Conservation (phyloP, 1,140 invertebrate species). For the Lucilia cuprina region DNA sequence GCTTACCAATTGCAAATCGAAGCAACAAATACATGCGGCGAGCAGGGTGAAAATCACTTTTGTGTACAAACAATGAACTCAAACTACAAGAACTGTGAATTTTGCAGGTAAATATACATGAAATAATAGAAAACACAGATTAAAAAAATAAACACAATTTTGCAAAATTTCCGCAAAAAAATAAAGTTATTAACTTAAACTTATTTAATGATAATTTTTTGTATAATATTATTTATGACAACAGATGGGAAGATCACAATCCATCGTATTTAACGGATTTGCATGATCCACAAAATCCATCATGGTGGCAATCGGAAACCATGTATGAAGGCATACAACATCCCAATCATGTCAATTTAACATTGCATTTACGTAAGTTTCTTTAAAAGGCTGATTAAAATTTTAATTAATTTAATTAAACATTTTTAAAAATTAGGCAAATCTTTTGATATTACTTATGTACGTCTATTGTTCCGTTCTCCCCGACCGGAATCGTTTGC, state of each 20-base stretch:
- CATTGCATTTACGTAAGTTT: conserved; percentile 82
- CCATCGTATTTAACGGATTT: conserved; percentile 85
- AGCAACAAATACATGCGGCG: conserved; percentile 95
- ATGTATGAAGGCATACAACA: conserved; percentile 93
- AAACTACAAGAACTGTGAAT: conserved; percentile 65
- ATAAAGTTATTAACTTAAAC: background rate
- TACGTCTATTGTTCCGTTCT: conserved; percentile 91
- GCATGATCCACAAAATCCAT: conserved; percentile 85
- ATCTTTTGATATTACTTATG: conserved; percentile 96
- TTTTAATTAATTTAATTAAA: background rate
- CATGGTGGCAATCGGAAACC: conserved; percentile 99
- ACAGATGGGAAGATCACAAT: conserved; percentile 53
- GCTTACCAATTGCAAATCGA: conserved; percentile 88
- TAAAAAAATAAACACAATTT: too few relatives aligned
- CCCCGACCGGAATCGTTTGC: conserved; percentile 96
- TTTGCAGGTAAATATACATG: conserved; percentile 59
- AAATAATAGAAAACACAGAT: background rate
- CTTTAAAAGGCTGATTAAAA: background rate
- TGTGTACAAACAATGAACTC: conserved; percentile 85
- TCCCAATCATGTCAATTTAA: conserved; percentile 91
- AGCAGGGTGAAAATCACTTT: conserved; percentile 76
- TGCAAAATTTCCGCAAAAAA: background rate
- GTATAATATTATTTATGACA: background rate
- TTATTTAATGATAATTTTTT: background rate
- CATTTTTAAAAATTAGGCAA: conserved; percentile 73